Evolutionary conservation across 2,113 vertebrate species (phyloP).

Genomic region (Megaceryle torquata): DNA sequence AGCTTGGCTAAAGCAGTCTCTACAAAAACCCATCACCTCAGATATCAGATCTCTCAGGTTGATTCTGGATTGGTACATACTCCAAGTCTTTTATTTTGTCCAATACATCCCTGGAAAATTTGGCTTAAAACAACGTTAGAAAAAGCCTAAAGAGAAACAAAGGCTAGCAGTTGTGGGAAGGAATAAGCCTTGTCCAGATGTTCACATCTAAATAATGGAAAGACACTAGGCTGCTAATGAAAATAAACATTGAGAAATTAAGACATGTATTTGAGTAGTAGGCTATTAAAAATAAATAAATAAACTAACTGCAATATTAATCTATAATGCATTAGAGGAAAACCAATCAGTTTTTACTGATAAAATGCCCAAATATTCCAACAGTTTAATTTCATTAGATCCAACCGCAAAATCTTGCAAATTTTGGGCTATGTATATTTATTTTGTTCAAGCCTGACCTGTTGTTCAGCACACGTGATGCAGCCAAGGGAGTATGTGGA

Average conservation of each 20-base stretch:
- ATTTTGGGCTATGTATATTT: background rate
- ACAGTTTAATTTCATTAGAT: background rate
- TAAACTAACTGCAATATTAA: background rate
- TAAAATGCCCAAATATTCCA: background rate
- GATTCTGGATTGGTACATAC: background rate
- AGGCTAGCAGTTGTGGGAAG: accelerated
- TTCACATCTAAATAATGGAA: background rate
- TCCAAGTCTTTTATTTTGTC: background rate
- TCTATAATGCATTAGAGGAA: background rate
- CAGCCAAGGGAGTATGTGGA: background rate
- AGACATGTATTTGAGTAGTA: background rate
- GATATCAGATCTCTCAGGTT: background rate
- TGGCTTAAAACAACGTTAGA: background rate
- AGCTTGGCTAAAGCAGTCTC: background rate
- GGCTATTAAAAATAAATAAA: background rate
- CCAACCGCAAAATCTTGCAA: background rate
- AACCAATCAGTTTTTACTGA: background rate
- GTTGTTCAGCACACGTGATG: background rate
- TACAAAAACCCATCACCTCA: background rate
- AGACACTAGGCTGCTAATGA: background rate
- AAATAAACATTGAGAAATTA: background rate
- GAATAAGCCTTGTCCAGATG: background rate
- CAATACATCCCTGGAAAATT: background rate
- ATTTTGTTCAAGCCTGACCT: background rate
- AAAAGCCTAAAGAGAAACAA: background rate